Evolutionary conservation across 2,113 vertebrate species (phyloP).

Genomic region (Arvicanthis niloticus): DNA sequence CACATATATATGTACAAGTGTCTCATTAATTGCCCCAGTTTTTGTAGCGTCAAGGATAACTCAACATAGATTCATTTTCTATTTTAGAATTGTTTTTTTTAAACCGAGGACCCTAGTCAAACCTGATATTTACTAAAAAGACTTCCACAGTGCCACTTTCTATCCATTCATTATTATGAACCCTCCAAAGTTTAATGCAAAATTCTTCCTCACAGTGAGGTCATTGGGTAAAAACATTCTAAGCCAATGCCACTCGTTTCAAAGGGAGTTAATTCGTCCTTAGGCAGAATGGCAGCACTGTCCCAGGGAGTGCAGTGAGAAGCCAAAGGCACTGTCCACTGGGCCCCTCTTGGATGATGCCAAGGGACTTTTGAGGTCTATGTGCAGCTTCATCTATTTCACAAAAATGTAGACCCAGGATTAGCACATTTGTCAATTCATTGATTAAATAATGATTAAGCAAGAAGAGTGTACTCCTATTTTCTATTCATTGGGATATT

Average conservation of each 20-base stretch:
- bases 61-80: not conserved
- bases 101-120: not conserved
- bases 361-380: not conserved
- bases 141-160: not conserved
- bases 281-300: not conserved
- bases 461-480: not conserved
- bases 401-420: not conserved
- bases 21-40: not conserved
- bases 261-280: not conserved
- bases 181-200: not conserved
- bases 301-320: not conserved
- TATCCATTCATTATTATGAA: not conserved
- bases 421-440: not conserved
- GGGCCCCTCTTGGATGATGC: not conserved
- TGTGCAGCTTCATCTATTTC: not conserved
- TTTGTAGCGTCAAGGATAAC: not conserved
- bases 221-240: not conserved
- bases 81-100: not conserved
- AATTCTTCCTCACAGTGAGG: not conserved
- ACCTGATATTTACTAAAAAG: not conserved
- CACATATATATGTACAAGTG: not conserved
- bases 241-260: not conserved
- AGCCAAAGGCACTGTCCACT: fast-evolving
- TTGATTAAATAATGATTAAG: not conserved
- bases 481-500: not conserved